Conservation (phyloP, 2,797 vertebrate genomes). For the Sebastes vulpes region DNA sequence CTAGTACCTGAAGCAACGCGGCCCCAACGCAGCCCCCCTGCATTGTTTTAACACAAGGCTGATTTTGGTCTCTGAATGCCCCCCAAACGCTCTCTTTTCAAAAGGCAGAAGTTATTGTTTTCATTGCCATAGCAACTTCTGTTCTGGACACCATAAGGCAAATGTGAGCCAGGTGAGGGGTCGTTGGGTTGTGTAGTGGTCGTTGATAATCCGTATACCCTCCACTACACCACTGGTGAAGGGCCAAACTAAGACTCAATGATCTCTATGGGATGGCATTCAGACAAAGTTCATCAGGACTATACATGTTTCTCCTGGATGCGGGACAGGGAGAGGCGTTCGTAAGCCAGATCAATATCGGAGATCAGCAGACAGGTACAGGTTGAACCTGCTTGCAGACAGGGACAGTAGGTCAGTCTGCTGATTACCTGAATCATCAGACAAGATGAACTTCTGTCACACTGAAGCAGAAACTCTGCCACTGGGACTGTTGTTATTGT, state of each 20-base stretch:
- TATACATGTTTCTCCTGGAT: not conserved
- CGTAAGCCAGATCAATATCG: not conserved
- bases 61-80: not conserved
- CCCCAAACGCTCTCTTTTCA: not conserved
- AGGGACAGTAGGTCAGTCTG: slow-evolving; percentile 1
- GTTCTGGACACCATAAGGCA: not conserved
- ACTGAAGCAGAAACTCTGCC: not conserved
- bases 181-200: not conserved
- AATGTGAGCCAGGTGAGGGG: not conserved
- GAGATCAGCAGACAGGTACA: not conserved
- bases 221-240: no score
- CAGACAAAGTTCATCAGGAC: not conserved
- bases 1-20: not conserved
- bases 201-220: no score
- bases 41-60: not conserved
- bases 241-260: not conserved
- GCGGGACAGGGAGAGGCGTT: not conserved
- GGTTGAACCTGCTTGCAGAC: not conserved
- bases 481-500: not conserved
- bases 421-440: not conserved
- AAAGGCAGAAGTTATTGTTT: not conserved
- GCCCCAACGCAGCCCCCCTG: not conserved
- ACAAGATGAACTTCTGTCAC: not conserved
- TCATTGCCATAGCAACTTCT: not conserved
- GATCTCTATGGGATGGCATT: not conserved